Percentiles rank a stretch among this genome's conserved stretches.
phyloP scores from a whole-genome alignment of 2,113 vertebrate genomes.

The Butorides virescens region DNA sequence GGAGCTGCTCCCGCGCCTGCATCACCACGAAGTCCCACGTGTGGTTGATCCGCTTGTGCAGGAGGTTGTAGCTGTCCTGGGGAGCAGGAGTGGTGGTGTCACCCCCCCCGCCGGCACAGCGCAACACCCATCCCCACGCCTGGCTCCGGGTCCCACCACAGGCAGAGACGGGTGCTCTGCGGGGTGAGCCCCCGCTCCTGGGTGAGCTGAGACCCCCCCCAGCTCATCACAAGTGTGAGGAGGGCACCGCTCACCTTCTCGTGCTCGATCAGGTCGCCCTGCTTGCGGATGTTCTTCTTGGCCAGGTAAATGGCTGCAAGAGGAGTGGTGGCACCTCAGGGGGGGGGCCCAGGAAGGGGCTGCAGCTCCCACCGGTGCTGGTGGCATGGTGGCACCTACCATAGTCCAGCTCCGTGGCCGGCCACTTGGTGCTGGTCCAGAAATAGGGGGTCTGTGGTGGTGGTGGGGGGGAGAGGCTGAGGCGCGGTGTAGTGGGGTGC shows the following conservation, averaged over 20 bases:
- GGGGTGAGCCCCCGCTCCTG: background rate
- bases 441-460: constrained; percentile 87
- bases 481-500: rapidly evolving
- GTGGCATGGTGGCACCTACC: constrained; percentile 70
- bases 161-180: rapidly evolving
- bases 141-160: rapidly evolving
- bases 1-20: constrained; percentile 94
- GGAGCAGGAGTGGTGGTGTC: background rate
- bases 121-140: rapidly evolving
- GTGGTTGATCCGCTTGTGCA: constrained; percentile 92
- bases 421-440: constrained; percentile 90
- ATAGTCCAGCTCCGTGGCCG: constrained; percentile 89
- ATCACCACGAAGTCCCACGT: constrained; percentile 95
- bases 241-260: constrained; percentile 83
- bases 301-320: constrained; percentile 88
- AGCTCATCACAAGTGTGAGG: background rate
- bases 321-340: background rate
- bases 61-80: constrained; percentile 86
- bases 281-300: constrained; percentile 94
- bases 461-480: background rate
- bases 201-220: background rate
- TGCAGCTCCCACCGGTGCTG: rapidly evolving
- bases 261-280: constrained; percentile 85
- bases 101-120: rapidly evolving
- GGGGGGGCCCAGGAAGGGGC: background rate